Percentiles rank a stretch among this genome's conserved stretches.
Conservation (phyloP, 2,797 vertebrate genomes). For the Hybognathus amarus region DNA sequence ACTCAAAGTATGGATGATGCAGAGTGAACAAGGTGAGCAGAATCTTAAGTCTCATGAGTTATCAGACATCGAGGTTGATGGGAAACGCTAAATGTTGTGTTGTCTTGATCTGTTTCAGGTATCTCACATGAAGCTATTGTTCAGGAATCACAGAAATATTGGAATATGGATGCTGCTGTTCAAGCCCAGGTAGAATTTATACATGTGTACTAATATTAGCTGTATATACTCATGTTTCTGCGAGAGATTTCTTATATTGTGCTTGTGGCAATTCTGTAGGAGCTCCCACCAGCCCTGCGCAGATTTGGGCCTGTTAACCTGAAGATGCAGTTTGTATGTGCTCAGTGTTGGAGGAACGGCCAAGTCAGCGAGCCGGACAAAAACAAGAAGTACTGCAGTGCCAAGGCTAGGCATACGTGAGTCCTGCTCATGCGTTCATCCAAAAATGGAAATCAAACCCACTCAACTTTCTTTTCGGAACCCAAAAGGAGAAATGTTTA, state of each 20-base stretch:
- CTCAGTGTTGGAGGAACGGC: slow-evolving; percentile 95
- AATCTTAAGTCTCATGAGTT: background rate
- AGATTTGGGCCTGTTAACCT: slow-evolving; percentile 88
- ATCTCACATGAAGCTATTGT: slow-evolving; percentile 90
- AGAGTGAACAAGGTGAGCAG: slow-evolving; percentile 84
- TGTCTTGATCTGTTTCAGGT: slow-evolving; percentile 70
- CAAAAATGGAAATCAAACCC: background rate
- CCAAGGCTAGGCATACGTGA: slow-evolving; percentile 97
- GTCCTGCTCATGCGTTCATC: slow-evolving; percentile 62
- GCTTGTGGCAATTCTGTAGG: slow-evolving; percentile 36
- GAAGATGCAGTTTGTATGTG: slow-evolving; percentile 97
- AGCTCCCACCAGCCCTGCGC: slow-evolving; percentile 78
- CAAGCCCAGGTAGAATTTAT: slow-evolving; percentile 82
- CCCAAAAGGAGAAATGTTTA: background rate
- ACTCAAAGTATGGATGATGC: slow-evolving; percentile 98
- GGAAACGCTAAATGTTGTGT: background rate
- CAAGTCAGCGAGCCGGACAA: slow-evolving; percentile 95
- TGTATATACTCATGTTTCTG: background rate
- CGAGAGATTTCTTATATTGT: background rate
- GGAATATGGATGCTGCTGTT: slow-evolving; percentile 79
- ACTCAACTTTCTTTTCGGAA: background rate
- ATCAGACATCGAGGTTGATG: background rate
- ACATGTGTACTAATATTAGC: background rate
- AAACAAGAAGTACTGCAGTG: slow-evolving; percentile 95
- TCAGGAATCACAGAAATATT: slow-evolving; percentile 89